Evolutionary conservation across 2,888 invertebrate species (phyloP), one percentile per base, ranked within the genome.

Genomic region (Drosophila recens): DNA sequence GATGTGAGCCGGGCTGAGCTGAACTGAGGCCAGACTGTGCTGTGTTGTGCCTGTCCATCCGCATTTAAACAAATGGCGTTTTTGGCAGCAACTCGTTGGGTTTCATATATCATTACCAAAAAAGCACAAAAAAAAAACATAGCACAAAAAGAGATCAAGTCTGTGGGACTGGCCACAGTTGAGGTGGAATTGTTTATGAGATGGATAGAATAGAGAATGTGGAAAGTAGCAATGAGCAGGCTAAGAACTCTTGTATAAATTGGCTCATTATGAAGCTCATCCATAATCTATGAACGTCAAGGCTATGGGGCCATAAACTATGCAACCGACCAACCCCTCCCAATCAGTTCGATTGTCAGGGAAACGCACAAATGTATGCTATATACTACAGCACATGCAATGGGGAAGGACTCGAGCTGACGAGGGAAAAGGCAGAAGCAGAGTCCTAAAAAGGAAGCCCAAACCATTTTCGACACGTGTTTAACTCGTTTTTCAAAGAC

Each of bases 251-350:
- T 86, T 86, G 87, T 88, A 86, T 90, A 90, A 90, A 88, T 90
- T 89, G 88, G 82, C 86, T 88, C 90, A 88, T 88, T 88, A 88
- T 85, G 90, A 75, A 79, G 76, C 82, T 89, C 90, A 90, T 88
- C 86, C 86, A 89, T 88, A 88, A 89, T 89, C 90, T 90, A 88
- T 90, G 88, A 90, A 82, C 79, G 66, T 57, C 67, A 61, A 65
- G 75, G 74, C 70, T 53, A 63, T 67, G 70, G 52, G 65, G 69
- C 76, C 85, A 90, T 88, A 90, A 89, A 89, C 76, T 71, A 87
- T 68, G 69, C 56, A 45, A 34, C 70, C 56, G 34, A 34, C 68
- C 67, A 68, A 63, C 72, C 71, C 70, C 77, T 17, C 3, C 58
- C 58, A 58, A 78, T 73, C 71, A 74, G 75, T 80, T 89, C 89